A percentile compares a stretch with the other conserved stretches of the same genome.
Evolutionary conservation across 2,797 vertebrate genomes (phyloP).

Genomic region (Vespertilio murinus): DNA sequence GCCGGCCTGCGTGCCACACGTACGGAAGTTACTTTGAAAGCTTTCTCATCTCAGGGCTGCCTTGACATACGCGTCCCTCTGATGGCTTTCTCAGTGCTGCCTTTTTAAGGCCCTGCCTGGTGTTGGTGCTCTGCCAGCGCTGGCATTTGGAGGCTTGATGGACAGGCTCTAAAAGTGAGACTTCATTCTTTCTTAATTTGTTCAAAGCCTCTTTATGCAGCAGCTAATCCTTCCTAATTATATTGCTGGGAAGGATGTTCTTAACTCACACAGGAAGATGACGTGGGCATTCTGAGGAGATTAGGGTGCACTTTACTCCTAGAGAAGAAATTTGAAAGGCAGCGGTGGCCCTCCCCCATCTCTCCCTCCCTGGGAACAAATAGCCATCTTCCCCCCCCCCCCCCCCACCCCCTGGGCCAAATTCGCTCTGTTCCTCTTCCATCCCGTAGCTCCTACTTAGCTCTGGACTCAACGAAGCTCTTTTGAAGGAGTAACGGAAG

Average conservation of each 20-base stretch:
- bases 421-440: not conserved
- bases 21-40: not conserved
- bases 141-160: constrained; percentile 62
- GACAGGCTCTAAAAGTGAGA: constrained; percentile 59
- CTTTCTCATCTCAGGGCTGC: not conserved
- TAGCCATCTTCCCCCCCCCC: too few species aligned
- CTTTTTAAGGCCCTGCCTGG: not conserved
- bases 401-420: rapidly evolving
- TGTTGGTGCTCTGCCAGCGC: constrained; percentile 44
- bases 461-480: not conserved
- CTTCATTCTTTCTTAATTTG: constrained; percentile 62
- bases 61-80: not conserved
- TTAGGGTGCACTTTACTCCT: constrained; percentile 19
- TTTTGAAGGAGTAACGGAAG: constrained; percentile 12
- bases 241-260: constrained; percentile 72
- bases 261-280: constrained; percentile 65
- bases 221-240: constrained; percentile 70
- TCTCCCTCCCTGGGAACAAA: not conserved
- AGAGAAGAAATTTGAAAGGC: constrained; percentile 44
- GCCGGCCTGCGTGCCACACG: not conserved
- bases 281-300: constrained; percentile 43
- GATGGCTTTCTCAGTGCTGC: not conserved
- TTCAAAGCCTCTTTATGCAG: constrained; percentile 48
- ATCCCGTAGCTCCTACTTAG: not conserved
- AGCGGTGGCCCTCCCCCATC: not conserved